phyloP scores from a whole-genome alignment of 2,888 invertebrate genomes.

The Isotomurus palustris region DNA sequence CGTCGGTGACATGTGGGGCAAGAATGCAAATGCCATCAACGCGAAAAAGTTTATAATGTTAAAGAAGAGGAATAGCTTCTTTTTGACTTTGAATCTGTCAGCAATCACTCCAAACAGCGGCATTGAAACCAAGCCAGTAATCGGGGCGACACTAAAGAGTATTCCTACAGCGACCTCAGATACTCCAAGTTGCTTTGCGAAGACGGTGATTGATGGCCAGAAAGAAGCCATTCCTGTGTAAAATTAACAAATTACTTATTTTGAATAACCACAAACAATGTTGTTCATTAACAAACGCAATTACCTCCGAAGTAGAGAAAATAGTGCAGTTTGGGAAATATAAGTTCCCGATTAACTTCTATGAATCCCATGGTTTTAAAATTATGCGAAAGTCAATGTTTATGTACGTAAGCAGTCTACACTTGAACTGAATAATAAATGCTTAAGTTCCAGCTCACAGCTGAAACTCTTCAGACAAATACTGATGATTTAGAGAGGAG shows the following conservation, averaged over 20 bases:
- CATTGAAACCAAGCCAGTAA: slow-evolving; percentile 73
- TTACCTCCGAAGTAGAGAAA: slow-evolving; percentile 84
- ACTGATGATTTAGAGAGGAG: too few species aligned
- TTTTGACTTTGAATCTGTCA: slow-evolving; percentile 70
- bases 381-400: neutral
- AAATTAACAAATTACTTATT: neutral
- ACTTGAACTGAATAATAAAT: too few species aligned
- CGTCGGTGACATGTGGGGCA: slow-evolving; percentile 59
- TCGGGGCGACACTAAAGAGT: slow-evolving; percentile 64
- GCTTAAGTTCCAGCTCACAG: too few species aligned
- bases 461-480: too few species aligned
- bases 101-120: slow-evolving; percentile 76
- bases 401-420: neutral
- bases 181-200: slow-evolving; percentile 76
- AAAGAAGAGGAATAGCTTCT: slow-evolving; percentile 66
- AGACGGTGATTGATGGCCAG: slow-evolving; percentile 64
- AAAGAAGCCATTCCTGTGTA: slow-evolving; percentile 73
- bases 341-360: slow-evolving; percentile 63
- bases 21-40: slow-evolving; percentile 67
- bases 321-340: slow-evolving; percentile 86
- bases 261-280: slow-evolving; percentile 31
- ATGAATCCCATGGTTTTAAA: slow-evolving; percentile 37
- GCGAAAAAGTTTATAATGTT: slow-evolving; percentile 66
- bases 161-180: slow-evolving; percentile 70
- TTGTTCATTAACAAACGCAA: slow-evolving; percentile 44